Conservation (phyloP, 1,140 invertebrate species). For the Aphelenchoides besseyi region DNA sequence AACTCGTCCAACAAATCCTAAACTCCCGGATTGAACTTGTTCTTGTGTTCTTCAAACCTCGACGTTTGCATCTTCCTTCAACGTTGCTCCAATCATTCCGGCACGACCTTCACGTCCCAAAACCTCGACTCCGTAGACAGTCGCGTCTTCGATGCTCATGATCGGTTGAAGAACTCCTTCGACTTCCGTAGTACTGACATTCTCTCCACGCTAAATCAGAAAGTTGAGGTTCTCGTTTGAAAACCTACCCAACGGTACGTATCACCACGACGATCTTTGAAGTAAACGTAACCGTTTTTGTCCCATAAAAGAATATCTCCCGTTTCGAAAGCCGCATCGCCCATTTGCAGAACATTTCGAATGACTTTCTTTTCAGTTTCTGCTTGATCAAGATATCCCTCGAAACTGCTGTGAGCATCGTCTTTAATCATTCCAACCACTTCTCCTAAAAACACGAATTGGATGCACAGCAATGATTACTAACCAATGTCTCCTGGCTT, state of each 20-base stretch:
- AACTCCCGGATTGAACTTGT: conserved; percentile 2
- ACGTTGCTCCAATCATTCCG: conserved; percentile 87
- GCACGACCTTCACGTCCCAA: conserved; percentile 79
- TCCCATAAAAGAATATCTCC: conserved; percentile 73
- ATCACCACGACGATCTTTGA: conserved; percentile 91
- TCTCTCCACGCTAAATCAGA: conserved; percentile 98
- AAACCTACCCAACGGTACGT: conserved; percentile 74
- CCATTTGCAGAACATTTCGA: conserved; percentile 78
- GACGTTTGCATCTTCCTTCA: conserved; percentile 27
- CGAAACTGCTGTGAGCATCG: conserved; percentile 66
- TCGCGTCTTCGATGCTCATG: conserved; percentile 78
- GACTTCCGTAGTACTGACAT: conserved; percentile 94
- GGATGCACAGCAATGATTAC: too few relatives aligned
- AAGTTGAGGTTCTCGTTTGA: conserved; percentile 77
- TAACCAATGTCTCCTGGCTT: conserved; percentile 77
- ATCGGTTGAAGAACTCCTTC: conserved; percentile 87
- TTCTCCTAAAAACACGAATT: too few relatives aligned
- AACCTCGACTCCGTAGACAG: conserved; percentile 85
- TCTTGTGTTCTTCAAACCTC: background rate
- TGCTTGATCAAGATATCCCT: conserved; percentile 81
- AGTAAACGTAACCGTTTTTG: conserved; percentile 86
- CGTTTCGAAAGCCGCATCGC: conserved; percentile 84
- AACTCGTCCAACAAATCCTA: conserved; percentile 39
- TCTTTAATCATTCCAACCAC: conserved; percentile 90
- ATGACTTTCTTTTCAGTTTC: conserved; percentile 89